Conservation (phyloP, 1,140 invertebrate genomes). For the Sinella curviseta region DNA sequence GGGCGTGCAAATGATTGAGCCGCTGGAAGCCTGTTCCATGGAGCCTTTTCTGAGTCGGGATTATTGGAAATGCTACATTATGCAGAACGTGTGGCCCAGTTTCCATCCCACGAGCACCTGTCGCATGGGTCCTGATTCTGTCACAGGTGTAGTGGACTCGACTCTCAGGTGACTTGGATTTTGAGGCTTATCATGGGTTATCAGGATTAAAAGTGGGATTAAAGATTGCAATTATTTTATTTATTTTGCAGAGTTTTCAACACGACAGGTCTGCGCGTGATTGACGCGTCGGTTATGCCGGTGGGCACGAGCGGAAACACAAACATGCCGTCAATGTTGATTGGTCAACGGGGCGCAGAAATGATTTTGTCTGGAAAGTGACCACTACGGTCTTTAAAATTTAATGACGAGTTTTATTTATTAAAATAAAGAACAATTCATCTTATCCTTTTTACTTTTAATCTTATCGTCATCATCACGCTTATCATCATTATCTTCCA, state of each 20-base stretch:
- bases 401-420: not conserved
- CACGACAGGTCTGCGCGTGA: conserved; percentile 27
- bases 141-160: conserved; percentile 56
- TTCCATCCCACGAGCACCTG: conserved; percentile 64
- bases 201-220: not conserved
- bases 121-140: conserved; percentile 61
- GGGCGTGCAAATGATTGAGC: conserved; percentile 51
- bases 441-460: too few relatives aligned
- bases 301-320: conserved; percentile 52
- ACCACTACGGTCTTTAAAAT: not conserved
- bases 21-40: conserved; percentile 49
- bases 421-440: too few relatives aligned
- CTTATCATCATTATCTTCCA: too few relatives aligned
- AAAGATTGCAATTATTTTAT: not conserved
- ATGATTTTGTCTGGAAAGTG: conserved; percentile 4
- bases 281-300: conserved; percentile 42
- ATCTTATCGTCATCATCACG: too few relatives aligned
- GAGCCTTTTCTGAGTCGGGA: conserved; percentile 38
- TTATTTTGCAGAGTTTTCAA: conserved; percentile 37
- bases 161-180: conserved; percentile 3
- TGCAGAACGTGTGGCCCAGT: conserved; percentile 54
- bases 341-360: conserved; percentile 50
- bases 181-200: not conserved
- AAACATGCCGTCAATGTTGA: conserved; percentile 52
- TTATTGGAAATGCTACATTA: conserved; percentile 53